Conservation (phyloP, 2,888 invertebrate species). For the Malacosoma neustria region DNA sequence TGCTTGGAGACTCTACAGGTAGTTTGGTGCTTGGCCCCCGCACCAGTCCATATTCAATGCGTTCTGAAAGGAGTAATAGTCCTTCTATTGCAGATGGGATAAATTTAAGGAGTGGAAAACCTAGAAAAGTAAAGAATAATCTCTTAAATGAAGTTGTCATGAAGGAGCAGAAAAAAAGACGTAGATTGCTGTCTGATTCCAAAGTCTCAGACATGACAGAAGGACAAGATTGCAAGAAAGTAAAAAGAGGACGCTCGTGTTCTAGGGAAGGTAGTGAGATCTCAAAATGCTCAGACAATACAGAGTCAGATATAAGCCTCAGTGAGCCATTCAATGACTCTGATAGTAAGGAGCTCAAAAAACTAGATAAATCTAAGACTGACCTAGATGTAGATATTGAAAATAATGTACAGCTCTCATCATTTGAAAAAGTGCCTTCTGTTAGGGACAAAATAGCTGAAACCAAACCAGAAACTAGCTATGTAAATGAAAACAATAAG, state of each 20-base stretch:
- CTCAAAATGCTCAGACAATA: slow-evolving; percentile 76
- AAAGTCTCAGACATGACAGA: slow-evolving; percentile 50
- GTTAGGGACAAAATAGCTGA: slow-evolving; percentile 58
- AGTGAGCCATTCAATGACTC: slow-evolving; percentile 68
- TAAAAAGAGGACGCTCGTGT: slow-evolving; percentile 62
- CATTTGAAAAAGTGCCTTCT: slow-evolving; percentile 72
- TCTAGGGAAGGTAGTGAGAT: slow-evolving; percentile 76
- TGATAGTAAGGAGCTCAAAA: slow-evolving; percentile 64
- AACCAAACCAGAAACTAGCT: slow-evolving; percentile 51
- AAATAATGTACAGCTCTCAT: slow-evolving; percentile 72
- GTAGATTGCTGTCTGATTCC: slow-evolving; percentile 72
- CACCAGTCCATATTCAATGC: slow-evolving; percentile 76
- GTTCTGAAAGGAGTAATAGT: slow-evolving; percentile 74
- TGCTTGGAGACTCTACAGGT: slow-evolving; percentile 51
- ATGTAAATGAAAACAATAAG: slow-evolving; percentile 49
- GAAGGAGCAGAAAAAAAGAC: slow-evolving; percentile 71
- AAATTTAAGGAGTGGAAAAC: slow-evolving; percentile 79
- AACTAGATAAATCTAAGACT: slow-evolving; percentile 72
- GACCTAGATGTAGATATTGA: slow-evolving; percentile 73
- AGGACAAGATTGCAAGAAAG: slow-evolving; percentile 54
- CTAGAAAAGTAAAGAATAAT: slow-evolving; percentile 75
- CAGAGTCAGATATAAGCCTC: slow-evolving; percentile 78
- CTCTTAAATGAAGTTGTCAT: slow-evolving; percentile 74
- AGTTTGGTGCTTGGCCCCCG: slow-evolving; percentile 53
- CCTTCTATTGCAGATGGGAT: slow-evolving; percentile 67